These are phyloP conservation scores for Galendromus occidentalis DNA, from an alignment of 1,140 invertebrate species.

Conservation along the genomic window DNA sequence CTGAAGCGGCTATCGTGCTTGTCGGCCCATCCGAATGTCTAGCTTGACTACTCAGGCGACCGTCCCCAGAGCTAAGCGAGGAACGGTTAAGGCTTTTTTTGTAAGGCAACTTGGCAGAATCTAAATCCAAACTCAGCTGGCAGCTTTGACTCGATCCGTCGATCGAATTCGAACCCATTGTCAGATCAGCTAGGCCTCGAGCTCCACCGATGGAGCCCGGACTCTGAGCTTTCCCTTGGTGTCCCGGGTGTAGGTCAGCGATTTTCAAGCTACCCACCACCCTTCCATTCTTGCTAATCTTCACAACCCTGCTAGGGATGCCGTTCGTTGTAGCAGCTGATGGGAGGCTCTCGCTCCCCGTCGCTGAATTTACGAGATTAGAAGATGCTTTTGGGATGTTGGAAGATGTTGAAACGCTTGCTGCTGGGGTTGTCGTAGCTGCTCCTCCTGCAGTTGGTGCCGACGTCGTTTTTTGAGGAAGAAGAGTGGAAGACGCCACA, in stretches of 20 bases:
- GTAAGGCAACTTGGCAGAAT: conserved; percentile 6
- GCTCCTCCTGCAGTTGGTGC: no score
- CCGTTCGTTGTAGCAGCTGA: neutral
- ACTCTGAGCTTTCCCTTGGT: neutral
- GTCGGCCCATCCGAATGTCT: neutral
- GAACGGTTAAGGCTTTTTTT: conserved; percentile 3
- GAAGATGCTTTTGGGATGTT: neutral
- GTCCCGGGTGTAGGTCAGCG: no score
- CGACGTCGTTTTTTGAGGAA: no score
- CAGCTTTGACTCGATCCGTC: neutral
- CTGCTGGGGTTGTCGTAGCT: neutral
- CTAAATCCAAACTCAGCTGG: neutral
- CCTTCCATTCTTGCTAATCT: neutral
- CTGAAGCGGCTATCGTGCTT: neutral
- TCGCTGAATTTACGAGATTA: neutral
- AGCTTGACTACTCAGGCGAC: neutral
- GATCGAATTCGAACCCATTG: neutral
- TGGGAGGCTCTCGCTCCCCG: neutral
- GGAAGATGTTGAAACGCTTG: neutral
- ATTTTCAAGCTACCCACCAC: neutral
- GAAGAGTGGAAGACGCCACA: neutral
- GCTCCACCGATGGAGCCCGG: neutral
- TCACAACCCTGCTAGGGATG: neutral
- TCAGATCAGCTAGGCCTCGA: neutral
- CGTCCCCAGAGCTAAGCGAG: neutral